These are phyloP conservation scores for Nasonia oneida DNA, from an alignment of 2,888 invertebrate genomes.

Conservation along the genomic window DNA sequence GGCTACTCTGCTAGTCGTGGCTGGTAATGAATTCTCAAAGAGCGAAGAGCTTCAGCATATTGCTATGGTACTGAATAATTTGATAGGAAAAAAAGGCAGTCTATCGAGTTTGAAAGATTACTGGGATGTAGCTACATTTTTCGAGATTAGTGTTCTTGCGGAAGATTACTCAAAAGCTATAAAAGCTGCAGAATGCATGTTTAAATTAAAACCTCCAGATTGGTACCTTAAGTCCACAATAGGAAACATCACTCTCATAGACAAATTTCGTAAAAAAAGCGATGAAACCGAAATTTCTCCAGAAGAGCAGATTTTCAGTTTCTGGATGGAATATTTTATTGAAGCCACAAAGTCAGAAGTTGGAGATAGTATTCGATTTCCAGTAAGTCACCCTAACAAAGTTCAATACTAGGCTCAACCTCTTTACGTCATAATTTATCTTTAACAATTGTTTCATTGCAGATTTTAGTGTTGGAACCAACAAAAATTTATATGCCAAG, in stretches of 20 bases:
- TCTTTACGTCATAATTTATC: constrained; percentile 10
- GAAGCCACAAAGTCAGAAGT: constrained; percentile 93
- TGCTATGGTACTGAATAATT: constrained; percentile 96
- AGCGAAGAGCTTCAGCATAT: constrained; percentile 95
- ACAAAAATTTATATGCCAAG: constrained; percentile 96
- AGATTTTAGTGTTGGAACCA: constrained; percentile 93
- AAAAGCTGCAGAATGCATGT: constrained; percentile 97
- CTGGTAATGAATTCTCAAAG: constrained; percentile 96
- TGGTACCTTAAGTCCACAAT: constrained; percentile 99
- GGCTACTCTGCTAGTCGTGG: constrained; percentile 97
- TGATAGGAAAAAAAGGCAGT: constrained; percentile 98
- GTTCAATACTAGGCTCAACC: neutral
- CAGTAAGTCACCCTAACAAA: constrained; percentile 82
- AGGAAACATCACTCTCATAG: constrained; percentile 96
- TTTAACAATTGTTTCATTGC: constrained; percentile 64
- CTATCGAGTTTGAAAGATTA: constrained; percentile 95
- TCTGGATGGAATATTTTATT: constrained; percentile 99
- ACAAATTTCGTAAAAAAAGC: constrained; percentile 91
- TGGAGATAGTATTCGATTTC: constrained; percentile 93
- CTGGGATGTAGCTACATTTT: constrained; percentile 99
- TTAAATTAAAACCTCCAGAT: constrained; percentile 92
- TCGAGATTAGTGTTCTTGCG: constrained; percentile 98
- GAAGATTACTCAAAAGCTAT: constrained; percentile 98
- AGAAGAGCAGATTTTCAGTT: constrained; percentile 94
- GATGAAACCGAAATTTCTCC: constrained; percentile 87